phyloP scores from a whole-genome alignment of 2,888 invertebrate genomes.

The Callinectes sapidus region DNA sequence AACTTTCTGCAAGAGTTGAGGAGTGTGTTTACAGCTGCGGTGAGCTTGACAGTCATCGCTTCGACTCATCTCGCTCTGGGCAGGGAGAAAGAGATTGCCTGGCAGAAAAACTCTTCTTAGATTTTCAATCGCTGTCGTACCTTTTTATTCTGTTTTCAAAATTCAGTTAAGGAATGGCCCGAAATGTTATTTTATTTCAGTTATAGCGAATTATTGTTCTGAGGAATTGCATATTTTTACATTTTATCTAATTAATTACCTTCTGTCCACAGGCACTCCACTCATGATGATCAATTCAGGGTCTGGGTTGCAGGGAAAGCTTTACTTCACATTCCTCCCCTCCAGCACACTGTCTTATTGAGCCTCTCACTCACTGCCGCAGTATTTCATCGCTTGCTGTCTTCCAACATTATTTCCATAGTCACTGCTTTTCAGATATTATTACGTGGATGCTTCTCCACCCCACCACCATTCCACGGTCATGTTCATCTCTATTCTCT shows the following conservation, averaged over 20 bases:
- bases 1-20: not conserved
- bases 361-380: no score
- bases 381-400: no score
- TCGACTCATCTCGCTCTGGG: not conserved
- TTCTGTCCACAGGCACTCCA: not conserved
- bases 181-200: not conserved
- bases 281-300: not conserved
- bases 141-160: not conserved
- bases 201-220: not conserved
- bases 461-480: no score
- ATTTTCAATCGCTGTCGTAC: not conserved
- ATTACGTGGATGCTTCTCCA: no score
- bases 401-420: no score
- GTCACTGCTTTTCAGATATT: no score
- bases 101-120: not conserved
- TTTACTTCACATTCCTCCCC: no score
- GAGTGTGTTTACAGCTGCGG: not conserved
- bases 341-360: no score
- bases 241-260: not conserved
- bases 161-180: not conserved
- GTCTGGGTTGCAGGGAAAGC: no score
- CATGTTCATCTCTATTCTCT: no score
- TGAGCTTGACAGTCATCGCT: not conserved
- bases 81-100: not conserved
- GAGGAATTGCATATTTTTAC: not conserved